Evolutionary conservation across 2,113 vertebrate genomes (phyloP).

Genomic region (Athene noctua): DNA sequence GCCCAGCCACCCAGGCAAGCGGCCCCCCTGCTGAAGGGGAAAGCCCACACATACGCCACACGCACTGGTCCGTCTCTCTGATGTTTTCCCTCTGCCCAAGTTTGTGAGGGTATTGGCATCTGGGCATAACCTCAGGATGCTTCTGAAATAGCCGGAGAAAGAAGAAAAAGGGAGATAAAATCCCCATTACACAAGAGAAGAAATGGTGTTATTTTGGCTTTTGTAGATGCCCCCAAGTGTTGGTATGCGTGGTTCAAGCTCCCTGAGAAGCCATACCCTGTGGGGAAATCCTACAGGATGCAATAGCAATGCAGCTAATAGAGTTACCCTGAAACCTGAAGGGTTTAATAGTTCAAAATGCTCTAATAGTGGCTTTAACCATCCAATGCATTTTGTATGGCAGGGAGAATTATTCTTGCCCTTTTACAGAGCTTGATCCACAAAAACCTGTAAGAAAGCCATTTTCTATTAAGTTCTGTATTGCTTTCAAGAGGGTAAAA

Average conservation of each 20-base stretch:
- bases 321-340: not conserved
- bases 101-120: not conserved
- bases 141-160: not conserved
- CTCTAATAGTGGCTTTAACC: not conserved
- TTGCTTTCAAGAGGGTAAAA: not conserved
- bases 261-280: not conserved
- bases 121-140: not conserved
- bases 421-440: not conserved
- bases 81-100: not conserved
- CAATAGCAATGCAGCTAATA: not conserved
- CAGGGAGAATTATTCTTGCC: not conserved
- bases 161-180: not conserved
- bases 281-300: not conserved
- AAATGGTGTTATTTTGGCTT: not conserved
- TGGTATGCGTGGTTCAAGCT: accelerated
- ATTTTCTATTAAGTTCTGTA: not conserved
- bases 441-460: not conserved
- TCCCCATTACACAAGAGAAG: not conserved
- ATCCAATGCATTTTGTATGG: not conserved
- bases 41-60: not conserved
- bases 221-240: not conserved
- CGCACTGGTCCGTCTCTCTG: not conserved
- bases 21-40: not conserved
- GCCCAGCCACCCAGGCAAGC: not conserved
- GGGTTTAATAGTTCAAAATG: not conserved